Conservation (phyloP, 2,888 invertebrate species). For the Sycophila texana region DNA sequence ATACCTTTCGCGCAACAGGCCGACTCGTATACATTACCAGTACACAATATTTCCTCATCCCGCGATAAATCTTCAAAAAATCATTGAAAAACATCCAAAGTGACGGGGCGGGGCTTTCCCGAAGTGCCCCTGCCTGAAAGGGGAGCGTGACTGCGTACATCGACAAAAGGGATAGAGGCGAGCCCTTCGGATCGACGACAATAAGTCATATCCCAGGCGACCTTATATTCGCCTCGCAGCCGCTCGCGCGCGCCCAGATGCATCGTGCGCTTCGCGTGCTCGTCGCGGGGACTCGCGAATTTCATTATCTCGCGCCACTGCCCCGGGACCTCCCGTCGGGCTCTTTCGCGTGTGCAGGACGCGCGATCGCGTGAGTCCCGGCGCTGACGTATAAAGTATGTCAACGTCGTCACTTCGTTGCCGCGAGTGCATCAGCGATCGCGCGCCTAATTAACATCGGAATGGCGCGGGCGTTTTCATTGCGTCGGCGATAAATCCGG, state of each 20-base stretch:
- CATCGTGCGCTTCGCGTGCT: not conserved
- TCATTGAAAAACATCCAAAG: no score
- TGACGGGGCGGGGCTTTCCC: no score
- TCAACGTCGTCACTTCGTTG: constrained; percentile 71
- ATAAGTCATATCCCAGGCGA: no score
- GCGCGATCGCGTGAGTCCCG: constrained; percentile 60
- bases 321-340: not conserved
- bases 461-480: constrained; percentile 68
- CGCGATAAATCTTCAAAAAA: no score
- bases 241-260: not conserved
- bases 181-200: no score
- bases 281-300: not conserved
- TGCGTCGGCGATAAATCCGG: constrained; percentile 70
- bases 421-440: constrained; percentile 32
- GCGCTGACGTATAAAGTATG: constrained; percentile 64
- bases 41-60: no score
- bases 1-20: no score
- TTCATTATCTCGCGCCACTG: constrained; percentile 6
- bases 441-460: constrained; percentile 71
- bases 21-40: no score
- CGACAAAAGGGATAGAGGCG: no score
- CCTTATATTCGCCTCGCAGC: no score
- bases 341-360: not conserved
- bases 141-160: no score
- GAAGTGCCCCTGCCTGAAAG: no score